A percentile compares a stretch with the other conserved stretches of the same genome.
Evolutionary conservation across 2,888 invertebrate genomes (phyloP).

Genomic region (Steinernema carpocapsae): DNA sequence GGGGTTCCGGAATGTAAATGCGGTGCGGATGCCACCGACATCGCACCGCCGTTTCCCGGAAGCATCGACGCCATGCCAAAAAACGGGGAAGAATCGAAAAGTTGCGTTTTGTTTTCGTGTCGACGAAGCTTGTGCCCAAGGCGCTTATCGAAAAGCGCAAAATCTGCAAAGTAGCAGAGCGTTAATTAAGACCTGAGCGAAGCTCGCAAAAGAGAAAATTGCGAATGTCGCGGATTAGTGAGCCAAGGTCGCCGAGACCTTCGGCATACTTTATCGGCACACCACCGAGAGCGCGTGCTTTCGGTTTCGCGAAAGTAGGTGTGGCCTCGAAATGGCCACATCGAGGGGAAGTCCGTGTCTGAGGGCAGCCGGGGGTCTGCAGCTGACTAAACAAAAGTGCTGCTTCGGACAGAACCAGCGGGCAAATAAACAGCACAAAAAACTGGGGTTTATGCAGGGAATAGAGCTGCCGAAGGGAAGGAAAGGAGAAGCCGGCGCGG

Average conservation of each 20-base stretch:
- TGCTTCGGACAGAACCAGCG: background rate
- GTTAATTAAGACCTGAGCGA: slow-evolving; percentile 12
- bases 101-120: too few relatives aligned
- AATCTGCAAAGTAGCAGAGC: slow-evolving; percentile 11
- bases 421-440: background rate
- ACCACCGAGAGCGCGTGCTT: slow-evolving; percentile 16
- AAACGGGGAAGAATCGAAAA: background rate
- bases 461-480: background rate
- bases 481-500: background rate
- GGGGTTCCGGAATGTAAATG: slow-evolving; percentile 4
- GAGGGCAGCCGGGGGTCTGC: background rate
- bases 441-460: background rate
- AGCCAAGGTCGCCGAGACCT: slow-evolving; percentile 25
- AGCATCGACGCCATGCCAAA: slow-evolving; percentile 11
- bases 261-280: slow-evolving; percentile 22
- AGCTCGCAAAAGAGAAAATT: background rate
- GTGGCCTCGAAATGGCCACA: slow-evolving; percentile 11
- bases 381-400: slow-evolving; percentile 15
- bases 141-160: background rate
- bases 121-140: background rate
- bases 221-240: slow-evolving; percentile 14
- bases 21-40: slow-evolving; percentile 5
- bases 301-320: slow-evolving; percentile 28
- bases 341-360: slow-evolving; percentile 13
- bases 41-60: slow-evolving; percentile 10